Evolutionary conservation across 2,888 invertebrate species (phyloP), one percentile per base, ranked within the genome.

Genomic region (Trichogramma evanescens): DNA sequence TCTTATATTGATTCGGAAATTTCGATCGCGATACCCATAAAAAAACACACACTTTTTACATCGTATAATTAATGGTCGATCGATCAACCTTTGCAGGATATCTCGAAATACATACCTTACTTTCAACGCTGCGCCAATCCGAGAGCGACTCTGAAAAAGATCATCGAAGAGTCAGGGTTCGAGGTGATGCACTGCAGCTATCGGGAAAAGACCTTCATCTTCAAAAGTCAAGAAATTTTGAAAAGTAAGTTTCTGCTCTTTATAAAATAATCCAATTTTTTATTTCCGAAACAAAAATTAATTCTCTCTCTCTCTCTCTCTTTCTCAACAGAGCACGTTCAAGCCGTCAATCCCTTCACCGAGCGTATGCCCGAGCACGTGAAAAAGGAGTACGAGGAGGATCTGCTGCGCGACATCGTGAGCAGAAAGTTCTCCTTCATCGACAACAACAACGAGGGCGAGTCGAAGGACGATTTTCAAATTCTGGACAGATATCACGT

Each of bases 291-390:
- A 7, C 9, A 2, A 10, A 6, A 48, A 38, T 9, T 2, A 38
- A 45, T 43, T 49, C 8, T 7, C 48, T 10, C 50, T 52, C 7
- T 62, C 51, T 44, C 7, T 53, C 45, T 43, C 43, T 51, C 2
- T 57, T 50, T 66, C 66, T 66, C 80, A 80, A 50, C 76, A 87
- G 88, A 84, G 69, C 85, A 88, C 50, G 80, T 86, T 0, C 79
- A 81, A 63, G 88, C 89, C 0, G 83, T 90, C 4, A 88, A 86
- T 71, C 90, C 90, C 0, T 89, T 89, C 70, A 71, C 86, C 59
- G 78, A 81, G 5, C 79, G 83, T 51, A 84, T 90, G 54, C 85
- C 89, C 0, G 71, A 78, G 1, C 74, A 82, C 1, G 71, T 84
- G 26, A 82, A 82, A 48, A 81, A 84, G 4, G 82, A 84, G 6